Conservation (phyloP, 64 coral and sea anemone genomes). For the Astreopora myriophthalma region DNA sequence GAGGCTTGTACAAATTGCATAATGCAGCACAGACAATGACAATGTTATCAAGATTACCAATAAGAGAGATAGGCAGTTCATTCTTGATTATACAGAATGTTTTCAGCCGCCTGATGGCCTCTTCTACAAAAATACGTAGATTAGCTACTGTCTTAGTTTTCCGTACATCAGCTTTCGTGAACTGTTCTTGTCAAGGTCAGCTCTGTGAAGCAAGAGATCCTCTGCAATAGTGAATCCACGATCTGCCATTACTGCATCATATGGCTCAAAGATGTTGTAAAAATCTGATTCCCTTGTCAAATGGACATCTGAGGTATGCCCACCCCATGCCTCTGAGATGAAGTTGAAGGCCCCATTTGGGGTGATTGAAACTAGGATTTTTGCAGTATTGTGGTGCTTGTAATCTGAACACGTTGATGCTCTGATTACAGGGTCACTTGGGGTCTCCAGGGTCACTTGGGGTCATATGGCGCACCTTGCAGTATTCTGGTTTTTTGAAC, state of each 20-base stretch:
- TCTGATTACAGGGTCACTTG: conserved; percentile 41
- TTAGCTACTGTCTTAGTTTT: conserved; percentile 46
- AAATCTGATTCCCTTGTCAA: conserved; percentile 70
- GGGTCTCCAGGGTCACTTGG: conserved; percentile 67
- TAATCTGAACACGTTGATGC: conserved; percentile 73
- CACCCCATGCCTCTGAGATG: conserved; percentile 48
- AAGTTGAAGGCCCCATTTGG: conserved; percentile 78
- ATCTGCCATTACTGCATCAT: conserved; percentile 76
- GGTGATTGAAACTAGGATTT: conserved; percentile 65
- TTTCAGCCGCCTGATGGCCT: conserved; percentile 57
- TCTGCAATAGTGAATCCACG: conserved; percentile 58
- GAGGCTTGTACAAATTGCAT: conserved; percentile 33
- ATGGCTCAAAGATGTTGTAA: conserved; percentile 64
- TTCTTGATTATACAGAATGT: conserved; percentile 42
- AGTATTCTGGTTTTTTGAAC: conserved; percentile 67
- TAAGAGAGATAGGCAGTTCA: conserved; percentile 49
- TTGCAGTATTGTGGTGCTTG: conserved; percentile 75
- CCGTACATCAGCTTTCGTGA: conserved; percentile 19
- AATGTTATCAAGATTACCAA: conserved; percentile 60
- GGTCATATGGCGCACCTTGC: conserved; percentile 71
- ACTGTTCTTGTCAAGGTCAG: conserved; percentile 66
- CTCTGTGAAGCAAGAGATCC: conserved; percentile 54
- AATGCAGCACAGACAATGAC: conserved; percentile 36
- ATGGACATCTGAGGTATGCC: conserved; percentile 63
- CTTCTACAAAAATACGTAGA: conserved; percentile 54